Evolutionary conservation across 2,113 vertebrate genomes (phyloP).

Genomic region (Sigmodon hispidus): DNA sequence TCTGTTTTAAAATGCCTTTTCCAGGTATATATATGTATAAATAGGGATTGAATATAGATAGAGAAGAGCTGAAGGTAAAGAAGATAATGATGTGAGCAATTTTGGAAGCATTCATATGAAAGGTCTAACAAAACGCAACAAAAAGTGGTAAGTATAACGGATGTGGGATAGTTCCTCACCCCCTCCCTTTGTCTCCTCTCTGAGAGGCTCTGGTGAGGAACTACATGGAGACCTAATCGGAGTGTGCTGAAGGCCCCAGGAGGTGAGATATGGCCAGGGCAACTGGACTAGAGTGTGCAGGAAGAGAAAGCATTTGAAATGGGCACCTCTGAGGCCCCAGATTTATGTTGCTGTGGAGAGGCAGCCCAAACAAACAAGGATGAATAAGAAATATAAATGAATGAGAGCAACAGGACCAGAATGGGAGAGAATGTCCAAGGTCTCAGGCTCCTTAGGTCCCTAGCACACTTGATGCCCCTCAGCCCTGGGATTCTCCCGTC

Average conservation of each 20-base stretch:
- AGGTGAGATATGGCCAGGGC: neutral
- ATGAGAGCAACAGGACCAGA: neutral
- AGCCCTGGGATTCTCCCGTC: neutral
- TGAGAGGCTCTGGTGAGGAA: neutral
- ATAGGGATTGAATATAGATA: neutral
- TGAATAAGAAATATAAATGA: neutral
- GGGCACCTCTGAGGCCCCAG: neutral
- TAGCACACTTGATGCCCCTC: neutral
- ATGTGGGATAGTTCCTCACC: neutral
- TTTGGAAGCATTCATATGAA: conserved; percentile 25
- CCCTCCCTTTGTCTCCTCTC: neutral
- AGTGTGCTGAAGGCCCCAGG: accelerated
- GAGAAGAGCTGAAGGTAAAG: neutral
- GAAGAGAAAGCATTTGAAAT: neutral
- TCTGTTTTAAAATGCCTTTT: neutral
- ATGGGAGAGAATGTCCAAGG: neutral
- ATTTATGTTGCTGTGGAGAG: neutral
- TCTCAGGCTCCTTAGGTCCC: neutral
- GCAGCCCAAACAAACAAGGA: neutral
- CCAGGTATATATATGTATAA: neutral
- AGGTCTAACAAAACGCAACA: neutral
- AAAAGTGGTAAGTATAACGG: neutral
- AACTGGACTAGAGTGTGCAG: no score
- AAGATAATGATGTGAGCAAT: neutral
- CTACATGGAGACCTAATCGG: neutral